A percentile compares a stretch with the other conserved stretches of the same genome.
phyloP scores from a whole-genome alignment of 2,888 invertebrate species.

The Drosophila koepferae region DNA sequence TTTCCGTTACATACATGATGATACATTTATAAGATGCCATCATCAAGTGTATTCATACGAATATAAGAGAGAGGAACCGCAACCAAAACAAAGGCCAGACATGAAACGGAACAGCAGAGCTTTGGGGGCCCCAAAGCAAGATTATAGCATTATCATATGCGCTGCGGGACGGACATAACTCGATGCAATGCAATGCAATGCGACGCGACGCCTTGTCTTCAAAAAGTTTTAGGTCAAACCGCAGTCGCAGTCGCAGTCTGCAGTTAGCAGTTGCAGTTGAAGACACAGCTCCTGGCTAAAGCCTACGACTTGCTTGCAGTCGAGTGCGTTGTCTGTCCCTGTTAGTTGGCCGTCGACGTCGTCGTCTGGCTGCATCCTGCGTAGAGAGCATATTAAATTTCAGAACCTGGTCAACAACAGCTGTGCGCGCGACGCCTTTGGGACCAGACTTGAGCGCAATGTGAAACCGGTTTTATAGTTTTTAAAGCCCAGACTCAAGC shows the following conservation, averaged over 20 bases:
- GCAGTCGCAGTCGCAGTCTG: slow-evolving; percentile 28
- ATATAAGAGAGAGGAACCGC: slow-evolving; percentile 14
- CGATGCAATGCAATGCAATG: neutral
- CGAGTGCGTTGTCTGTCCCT: slow-evolving; percentile 37
- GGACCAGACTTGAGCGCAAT: slow-evolving; percentile 39
- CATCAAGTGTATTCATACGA: slow-evolving; percentile 13
- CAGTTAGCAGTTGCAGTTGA: slow-evolving; percentile 24
- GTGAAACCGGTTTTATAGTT: slow-evolving; percentile 57
- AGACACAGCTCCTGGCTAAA: slow-evolving; percentile 33
- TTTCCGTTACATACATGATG: neutral
- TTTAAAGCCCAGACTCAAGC: slow-evolving; percentile 40
- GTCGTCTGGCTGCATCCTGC: slow-evolving; percentile 68
- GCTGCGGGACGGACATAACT: slow-evolving; percentile 25
- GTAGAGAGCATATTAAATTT: slow-evolving; percentile 75
- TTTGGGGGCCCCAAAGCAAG: slow-evolving; percentile 45
- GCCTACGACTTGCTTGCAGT: slow-evolving; percentile 25
- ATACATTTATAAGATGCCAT: neutral
- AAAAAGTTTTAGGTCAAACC: slow-evolving; percentile 76
- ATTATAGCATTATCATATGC: slow-evolving; percentile 52
- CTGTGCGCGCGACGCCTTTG: slow-evolving; percentile 60
- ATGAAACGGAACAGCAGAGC: slow-evolving; percentile 49
- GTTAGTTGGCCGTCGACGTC: slow-evolving; percentile 14
- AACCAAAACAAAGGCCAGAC: slow-evolving; percentile 38
- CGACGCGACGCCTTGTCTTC: slow-evolving; percentile 35
- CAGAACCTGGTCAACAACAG: slow-evolving; percentile 71